Base-by-base conservation (phyloP, 2,797 vertebrate species). In the Schizopygopsis pylzovi region DNA sequence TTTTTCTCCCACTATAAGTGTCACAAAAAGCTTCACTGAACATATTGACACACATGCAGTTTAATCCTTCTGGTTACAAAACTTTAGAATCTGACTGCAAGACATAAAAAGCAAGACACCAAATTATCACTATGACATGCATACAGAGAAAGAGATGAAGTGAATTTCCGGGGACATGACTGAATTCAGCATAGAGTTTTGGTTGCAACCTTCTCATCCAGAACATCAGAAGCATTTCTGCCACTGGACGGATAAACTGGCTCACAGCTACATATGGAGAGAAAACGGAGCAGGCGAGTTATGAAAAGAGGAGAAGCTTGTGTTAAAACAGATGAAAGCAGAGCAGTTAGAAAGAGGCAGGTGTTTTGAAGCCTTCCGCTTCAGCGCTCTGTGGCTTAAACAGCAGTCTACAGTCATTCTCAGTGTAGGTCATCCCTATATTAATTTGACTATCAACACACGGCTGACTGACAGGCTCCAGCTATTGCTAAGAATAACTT, bases 291-390 rank as follows among this genome's bases (percentile, higher is more conserved):
- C 18, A 49, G 78, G 9, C 3, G 3, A 54, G 37, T 81, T 70
- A 16, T 70, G 63, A 68, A 4, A 25, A 80, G 43, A 81, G 8
- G 16, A 61, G 18, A 63, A 4, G 1, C 28, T 59, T 28, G 37
- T 45, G 49, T 72, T 28, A 43, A 77, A 43, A 54, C 45, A 41
- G 73, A 84, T 83, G 59, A 65, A 75, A 83, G 63, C 10, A 67
- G 43, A 41, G 2, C 28, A 61, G 41, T 39, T 83, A 13, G 65
- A 83, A 45, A 65, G 43, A 82, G 20, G 15, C 45, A 18, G 41
- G 39, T 20, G 61, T 68, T 65, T 49, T 81, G 68, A 83, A 77
- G 43, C 9, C 28, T 83, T 65, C 6, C 11, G 52, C 47, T 49
- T 61, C n/a, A 25, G 20, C 3, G 39, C 47, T 76, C 49, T 22